Conservation (phyloP, 2,888 invertebrate species). For the Microctonus hyperodae region DNA sequence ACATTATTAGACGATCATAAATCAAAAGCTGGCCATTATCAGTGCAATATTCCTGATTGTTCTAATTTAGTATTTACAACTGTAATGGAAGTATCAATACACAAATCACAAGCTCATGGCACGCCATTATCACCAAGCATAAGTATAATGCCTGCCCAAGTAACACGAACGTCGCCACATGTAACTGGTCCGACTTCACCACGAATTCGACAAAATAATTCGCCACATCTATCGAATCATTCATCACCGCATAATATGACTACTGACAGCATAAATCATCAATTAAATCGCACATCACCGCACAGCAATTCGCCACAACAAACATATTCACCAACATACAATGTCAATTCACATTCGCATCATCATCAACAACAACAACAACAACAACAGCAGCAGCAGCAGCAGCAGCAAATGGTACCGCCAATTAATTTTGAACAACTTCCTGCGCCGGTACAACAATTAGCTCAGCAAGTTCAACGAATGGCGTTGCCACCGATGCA, state of each 20-base stretch:
- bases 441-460: constrained; percentile 60
- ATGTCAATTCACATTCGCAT: constrained; percentile 4
- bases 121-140: constrained; percentile 50
- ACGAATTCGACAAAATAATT: constrained; percentile 35
- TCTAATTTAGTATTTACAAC: constrained; percentile 53
- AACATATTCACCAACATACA: constrained; percentile 23
- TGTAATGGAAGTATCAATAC: constrained; percentile 51
- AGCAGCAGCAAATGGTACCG: constrained; percentile 46
- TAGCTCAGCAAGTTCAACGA: constrained; percentile 61
- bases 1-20: constrained; percentile 67
- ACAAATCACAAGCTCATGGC: constrained; percentile 57
- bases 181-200: constrained; percentile 43
- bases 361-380: constrained; percentile 45
- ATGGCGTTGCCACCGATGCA: constrained; percentile 57
- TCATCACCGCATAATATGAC: constrained; percentile 49
- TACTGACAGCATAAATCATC: constrained; percentile 46
- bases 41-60: constrained; percentile 62
- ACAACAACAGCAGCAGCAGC: constrained; percentile 4
- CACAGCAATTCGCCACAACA: constrained; percentile 40
- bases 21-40: constrained; percentile 68
- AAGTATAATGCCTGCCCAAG: constrained; percentile 40
- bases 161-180: constrained; percentile 48
- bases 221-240: constrained; percentile 47
- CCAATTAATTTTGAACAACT: constrained; percentile 59
- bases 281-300: constrained; percentile 48